Base-by-base conservation (phyloP, 30 jellyfish, hydroid and myxozoan species). In the Aurelia coerulea region DNA sequence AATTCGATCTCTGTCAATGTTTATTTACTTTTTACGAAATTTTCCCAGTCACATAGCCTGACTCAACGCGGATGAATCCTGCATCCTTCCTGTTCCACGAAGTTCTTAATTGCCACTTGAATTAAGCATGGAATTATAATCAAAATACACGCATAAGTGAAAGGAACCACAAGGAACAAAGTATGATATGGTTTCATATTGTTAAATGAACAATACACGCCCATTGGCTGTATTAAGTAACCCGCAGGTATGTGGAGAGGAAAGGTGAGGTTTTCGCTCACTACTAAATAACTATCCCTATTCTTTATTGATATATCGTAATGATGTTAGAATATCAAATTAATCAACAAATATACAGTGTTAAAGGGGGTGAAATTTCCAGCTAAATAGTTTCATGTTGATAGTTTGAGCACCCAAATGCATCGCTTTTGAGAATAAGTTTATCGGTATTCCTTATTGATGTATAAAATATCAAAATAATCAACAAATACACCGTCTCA, bases 171-270 rank as follows among this genome's bases (percentile, higher is more conserved):
- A 79, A 19, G 80, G 34, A 64, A 79, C 89, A 65, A 64, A 63
- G 80, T 62, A 64, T 66, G 59, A 63, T 33, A 62, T 53, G 65
- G 68, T 63, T 16, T 79, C 18, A 62, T 67, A 79, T 79, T 79
- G 73, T 62, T 75, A 74, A 14, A 65, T 41, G 80, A 46, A 79
- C 89, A 79, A 79, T 79, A 33, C 32, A 79, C 89, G 89, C 89
- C 81, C 62, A 17, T 42, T n/a, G 67, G 80, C 50, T 79, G 62
- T 79, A 79, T 79, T 65, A 64, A 31, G 89, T 50, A 62, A 83
- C 92, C 92, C 83, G 92, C 80, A 83, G 68, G 73, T 62, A 83
- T 52, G 42, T 32, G 29, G 62, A 37, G 68, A 39, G 85, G 86
- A 62, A 83, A 72, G 80, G 85, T 34, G 68, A 23, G 92, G 79